Conservation (phyloP, 2,797 vertebrate species). For the Heteromormyrus szaboi region DNA sequence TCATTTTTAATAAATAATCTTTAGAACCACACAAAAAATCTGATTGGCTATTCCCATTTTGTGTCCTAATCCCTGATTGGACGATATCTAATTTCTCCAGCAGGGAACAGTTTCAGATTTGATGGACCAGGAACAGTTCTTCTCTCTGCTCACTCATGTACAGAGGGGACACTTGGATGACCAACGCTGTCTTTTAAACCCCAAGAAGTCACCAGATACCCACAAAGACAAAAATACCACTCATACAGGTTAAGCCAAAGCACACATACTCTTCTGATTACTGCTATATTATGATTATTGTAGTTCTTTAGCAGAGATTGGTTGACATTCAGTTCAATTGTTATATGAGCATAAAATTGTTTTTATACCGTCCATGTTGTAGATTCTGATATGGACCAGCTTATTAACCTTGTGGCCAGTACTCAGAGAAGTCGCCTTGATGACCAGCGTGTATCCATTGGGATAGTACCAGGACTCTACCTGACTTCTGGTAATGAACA, state of each 20-base stretch:
- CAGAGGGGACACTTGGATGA: conserved; percentile 62
- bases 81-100: background rate
- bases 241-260: background rate
- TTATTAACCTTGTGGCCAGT: conserved; percentile 57
- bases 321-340: background rate
- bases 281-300: background rate
- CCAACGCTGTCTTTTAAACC: conserved; percentile 47
- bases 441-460: conserved; percentile 55
- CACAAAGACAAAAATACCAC: background rate
- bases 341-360: background rate
- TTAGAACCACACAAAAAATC: background rate
- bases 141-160: conserved; percentile 56
- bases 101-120: conserved; percentile 14
- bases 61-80: background rate
- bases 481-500: background rate
- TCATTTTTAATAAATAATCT: background rate
- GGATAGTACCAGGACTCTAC: conserved; percentile 37
- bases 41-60: background rate
- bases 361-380: conserved; percentile 11
- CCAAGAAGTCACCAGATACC: conserved; percentile 11
- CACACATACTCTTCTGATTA: background rate
- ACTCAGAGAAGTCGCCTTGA: conserved; percentile 59
- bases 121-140: conserved; percentile 60
- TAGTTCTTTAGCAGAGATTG: background rate
- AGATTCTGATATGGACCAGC: conserved; percentile 50